Conservation (phyloP, 1,140 invertebrate species). For the Drosophila ercepeae region DNA sequence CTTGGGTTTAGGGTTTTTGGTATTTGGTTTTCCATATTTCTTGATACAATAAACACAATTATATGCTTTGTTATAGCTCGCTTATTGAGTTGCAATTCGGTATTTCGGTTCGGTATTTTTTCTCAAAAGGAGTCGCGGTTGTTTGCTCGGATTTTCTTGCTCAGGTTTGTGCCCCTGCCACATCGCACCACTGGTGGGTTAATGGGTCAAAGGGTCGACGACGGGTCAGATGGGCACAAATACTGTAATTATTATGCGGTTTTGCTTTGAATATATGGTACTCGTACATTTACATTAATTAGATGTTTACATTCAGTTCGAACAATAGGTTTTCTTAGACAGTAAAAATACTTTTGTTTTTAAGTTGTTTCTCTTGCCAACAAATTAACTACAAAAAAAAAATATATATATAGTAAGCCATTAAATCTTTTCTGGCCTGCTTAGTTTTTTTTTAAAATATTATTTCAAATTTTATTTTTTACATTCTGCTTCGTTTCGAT, state of each 20-base stretch:
- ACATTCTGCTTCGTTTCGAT: background rate
- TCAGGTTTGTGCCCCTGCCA: background rate
- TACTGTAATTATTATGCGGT: slow-evolving; percentile 2
- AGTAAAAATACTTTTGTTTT: slow-evolving; percentile 41
- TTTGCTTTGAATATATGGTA: slow-evolving; percentile 42
- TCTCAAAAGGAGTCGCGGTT: slow-evolving; percentile 66
- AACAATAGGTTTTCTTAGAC: slow-evolving; percentile 34
- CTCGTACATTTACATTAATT: slow-evolving; percentile 44
- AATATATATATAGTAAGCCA: no score
- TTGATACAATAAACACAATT: slow-evolving; percentile 17
- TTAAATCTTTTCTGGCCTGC: background rate
- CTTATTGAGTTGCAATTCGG: slow-evolving; percentile 10
- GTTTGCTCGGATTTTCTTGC: slow-evolving; percentile 32
- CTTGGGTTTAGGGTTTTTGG: slow-evolving; percentile 37
- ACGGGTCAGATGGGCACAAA: slow-evolving; percentile 2
- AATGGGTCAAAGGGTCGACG: slow-evolving; percentile 5
- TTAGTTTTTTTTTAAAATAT: background rate
- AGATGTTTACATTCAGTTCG: slow-evolving; percentile 41
- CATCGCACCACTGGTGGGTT: slow-evolving; percentile 1
- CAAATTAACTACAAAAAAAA: background rate
- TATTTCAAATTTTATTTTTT: background rate
- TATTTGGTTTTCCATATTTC: slow-evolving; percentile 26
- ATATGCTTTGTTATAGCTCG: slow-evolving; percentile 7
- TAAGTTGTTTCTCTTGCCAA: background rate
- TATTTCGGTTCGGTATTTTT: no score